A percentile compares a stretch with the other conserved stretches of the same genome.
These are phyloP conservation scores for Eonycteris spelaea DNA, from an alignment of 2,113 vertebrate genomes.

Conservation along the genomic window DNA sequence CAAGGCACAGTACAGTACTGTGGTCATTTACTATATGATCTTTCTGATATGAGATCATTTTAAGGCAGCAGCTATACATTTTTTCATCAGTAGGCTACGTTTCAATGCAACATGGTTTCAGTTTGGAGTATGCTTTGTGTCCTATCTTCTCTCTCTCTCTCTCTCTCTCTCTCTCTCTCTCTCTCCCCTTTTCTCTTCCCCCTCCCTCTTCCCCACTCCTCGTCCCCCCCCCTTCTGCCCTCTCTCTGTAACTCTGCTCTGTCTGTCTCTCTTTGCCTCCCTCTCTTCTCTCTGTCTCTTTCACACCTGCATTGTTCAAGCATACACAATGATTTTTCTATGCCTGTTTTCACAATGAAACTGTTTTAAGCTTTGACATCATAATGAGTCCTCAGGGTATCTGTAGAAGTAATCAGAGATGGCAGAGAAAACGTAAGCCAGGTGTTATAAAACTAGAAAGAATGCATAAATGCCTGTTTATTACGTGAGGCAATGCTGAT, in stretches of 20 bases:
- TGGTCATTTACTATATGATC: neutral
- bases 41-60: neutral
- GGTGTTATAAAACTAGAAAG: slow-evolving; percentile 55
- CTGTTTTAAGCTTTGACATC: slow-evolving; percentile 62
- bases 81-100: neutral
- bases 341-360: slow-evolving; percentile 59
- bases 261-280: neutral
- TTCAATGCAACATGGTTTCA: neutral
- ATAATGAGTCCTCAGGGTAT: slow-evolving; percentile 74
- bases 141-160: neutral
- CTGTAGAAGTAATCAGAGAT: slow-evolving; percentile 70
- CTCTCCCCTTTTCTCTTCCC: accelerated
- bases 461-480: neutral
- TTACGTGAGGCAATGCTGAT: slow-evolving; percentile 51
- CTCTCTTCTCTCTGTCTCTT: neutral
- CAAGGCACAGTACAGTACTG: neutral
- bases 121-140: slow-evolving; percentile 32
- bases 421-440: slow-evolving; percentile 72
- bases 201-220: neutral
- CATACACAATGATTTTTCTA: slow-evolving; percentile 44
- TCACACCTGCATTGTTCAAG: slow-evolving; percentile 71
- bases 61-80: neutral
- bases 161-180: neutral
- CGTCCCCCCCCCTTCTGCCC: neutral
- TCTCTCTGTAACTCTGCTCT: neutral